Evolutionary conservation across 2,113 vertebrate species (phyloP), one percentile per base, ranked within the genome.

Genomic region (Corythoichthys haematopterus): DNA sequence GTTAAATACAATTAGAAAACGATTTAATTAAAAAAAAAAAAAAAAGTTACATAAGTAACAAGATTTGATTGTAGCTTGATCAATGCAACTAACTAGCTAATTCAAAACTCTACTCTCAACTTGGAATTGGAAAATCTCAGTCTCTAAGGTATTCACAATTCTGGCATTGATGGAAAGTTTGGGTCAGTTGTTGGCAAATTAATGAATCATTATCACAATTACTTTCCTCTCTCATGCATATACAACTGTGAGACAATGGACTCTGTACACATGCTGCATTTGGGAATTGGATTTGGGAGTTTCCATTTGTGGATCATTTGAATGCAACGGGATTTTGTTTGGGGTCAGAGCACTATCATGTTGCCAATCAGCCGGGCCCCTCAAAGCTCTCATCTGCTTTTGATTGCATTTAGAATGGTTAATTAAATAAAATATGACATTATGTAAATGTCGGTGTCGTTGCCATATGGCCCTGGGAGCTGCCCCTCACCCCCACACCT

Each of bases 401-500:
- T 88, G 88, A 88, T 90, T 89, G 85, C 84, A 89, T 92, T 89
- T 90, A 85, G 84, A 89, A 85, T 80, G 83, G 68, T 83, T 90
- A 91, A 91, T 92, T 90, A 89, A 89, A 90, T 88, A 86, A 91
- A 91, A 89, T 88, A 91, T 85, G 87, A 87, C 84, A 90, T 89
- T 90, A 91, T 91, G 90, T 89, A 92, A 91, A 92, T 91, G 82
- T 79, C 67, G 77, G 74, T 84, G 82, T 86, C 78, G 85, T 78
- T 84, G 81, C 86, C 85, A 88, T 90, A 90, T 91, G 88, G 85
- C 82, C 86, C 74, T 52, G 67, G 87, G 88, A 75, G 38, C 50
- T 76, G 77, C 75, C 75, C 79, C 72, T 69, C 51, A 48, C n/a
- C 66, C 71, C 64, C 53, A 14, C 74, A 69, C 64, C 76, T 79